Conservation (phyloP, 2,888 invertebrate species). For the Agrotis ipsilon region DNA sequence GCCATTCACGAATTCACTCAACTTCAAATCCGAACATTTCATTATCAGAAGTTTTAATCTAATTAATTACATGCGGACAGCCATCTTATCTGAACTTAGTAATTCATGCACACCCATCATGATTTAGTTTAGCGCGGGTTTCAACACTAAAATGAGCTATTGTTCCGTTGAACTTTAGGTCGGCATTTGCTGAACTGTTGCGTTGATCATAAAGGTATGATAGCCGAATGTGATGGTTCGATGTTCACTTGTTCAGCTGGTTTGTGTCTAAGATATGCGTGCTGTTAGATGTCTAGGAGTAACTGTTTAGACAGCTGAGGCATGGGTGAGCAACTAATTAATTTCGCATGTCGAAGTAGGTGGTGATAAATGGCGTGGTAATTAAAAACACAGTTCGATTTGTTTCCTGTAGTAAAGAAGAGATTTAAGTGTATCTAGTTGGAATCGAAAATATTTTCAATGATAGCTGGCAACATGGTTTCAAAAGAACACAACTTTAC, state of each 20-base stretch:
- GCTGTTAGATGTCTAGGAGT: constrained; percentile 25
- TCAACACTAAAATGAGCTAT: constrained; percentile 76
- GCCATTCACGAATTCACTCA: constrained; percentile 48
- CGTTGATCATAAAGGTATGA: constrained; percentile 79
- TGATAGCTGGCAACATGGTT: not conserved
- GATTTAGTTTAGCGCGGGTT: constrained; percentile 69
- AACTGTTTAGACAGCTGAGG: constrained; percentile 47
- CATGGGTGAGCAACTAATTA: constrained; percentile 44
- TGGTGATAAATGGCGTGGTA: constrained; percentile 41
- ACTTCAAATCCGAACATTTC: constrained; percentile 39
- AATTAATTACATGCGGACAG: constrained; percentile 52
- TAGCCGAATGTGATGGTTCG: constrained; percentile 73
- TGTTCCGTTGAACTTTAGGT: constrained; percentile 87
- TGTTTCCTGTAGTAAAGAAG: constrained; percentile 14
- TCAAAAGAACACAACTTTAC: not conserved
- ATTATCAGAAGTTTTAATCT: constrained; percentile 45
- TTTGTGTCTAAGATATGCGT: constrained; percentile 46
- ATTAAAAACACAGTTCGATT: constrained; percentile 45
- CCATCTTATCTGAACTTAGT: constrained; percentile 53
- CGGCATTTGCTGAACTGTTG: constrained; percentile 88
- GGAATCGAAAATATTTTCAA: not conserved
- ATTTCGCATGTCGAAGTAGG: constrained; percentile 46
- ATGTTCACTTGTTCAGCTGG: constrained; percentile 40
- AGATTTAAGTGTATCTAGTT: constrained; percentile 2
- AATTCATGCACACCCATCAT: constrained; percentile 70